Evolutionary conservation across 2,113 vertebrate genomes (phyloP), one percentile per base, ranked within the genome.

Genomic region (Oncorhynchus gorbuscha): DNA sequence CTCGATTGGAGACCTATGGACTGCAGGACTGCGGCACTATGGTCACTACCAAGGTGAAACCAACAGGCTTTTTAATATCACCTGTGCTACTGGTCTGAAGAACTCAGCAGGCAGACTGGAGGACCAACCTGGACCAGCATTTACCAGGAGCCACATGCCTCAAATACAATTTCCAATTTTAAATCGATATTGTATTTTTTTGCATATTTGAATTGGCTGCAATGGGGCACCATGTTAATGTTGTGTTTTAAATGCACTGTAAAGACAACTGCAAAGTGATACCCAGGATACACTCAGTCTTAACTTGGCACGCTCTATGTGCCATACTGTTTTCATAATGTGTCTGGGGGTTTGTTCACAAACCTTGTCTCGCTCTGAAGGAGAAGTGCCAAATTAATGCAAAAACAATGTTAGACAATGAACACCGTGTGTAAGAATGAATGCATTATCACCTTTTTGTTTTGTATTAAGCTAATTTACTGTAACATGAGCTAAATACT

Each of bases 191-290:
- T 22, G n/a, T 45, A 45, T 62, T 62, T 62, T 61, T 62, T 22
- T 0, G 1, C 8, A 12, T 62, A 22, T 16, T 62, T n/a, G 16
- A 22, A 58, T 62, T 24, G n/a, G n/a, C 26, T 28, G n/a, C 12
- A 26, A 30, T 30, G 24, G 24, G 55, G 14, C 3, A 73, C 39
- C 62, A 3, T 64, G 62, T 64, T 64, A 26, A 64, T 64, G 22
- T 64, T 58, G 39, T 6, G 75, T 79, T 76, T 87, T 72, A 77
- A 77, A 79, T 79, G 76, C 86, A 81, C 82, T 82, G 85, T 74
- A 81, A 49, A 55, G 12, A 18, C 51, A 81, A 67, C 73, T 67
- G 11, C 11, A 28, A 67, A 11, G 22, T 67, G 3, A 64, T 64
- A 24, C 30, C 24, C 11, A 26, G 14, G 9, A 28, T 14, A 2